Evolutionary conservation across 2,888 invertebrate genomes (phyloP), one percentile per base, ranked within the genome.

Genomic region (Cerastis rubricosa): DNA sequence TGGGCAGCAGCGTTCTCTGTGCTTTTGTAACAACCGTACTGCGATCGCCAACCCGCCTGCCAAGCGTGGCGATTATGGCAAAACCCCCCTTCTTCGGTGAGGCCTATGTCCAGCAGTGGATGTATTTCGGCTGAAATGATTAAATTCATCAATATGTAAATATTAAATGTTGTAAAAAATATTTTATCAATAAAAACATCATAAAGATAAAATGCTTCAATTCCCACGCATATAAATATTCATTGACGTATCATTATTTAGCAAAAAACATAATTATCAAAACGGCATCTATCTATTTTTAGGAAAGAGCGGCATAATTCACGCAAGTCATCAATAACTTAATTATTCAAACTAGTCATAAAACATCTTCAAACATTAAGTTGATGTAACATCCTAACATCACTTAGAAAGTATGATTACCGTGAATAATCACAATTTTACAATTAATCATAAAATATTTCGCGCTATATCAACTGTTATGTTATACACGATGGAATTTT

Each of bases 331-430:
- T n/a, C 17, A 35, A 43, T 45, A 9, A 66, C 0, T 29, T 2
- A 29, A 51, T 25, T 40, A 61, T 12, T 25, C 14, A 40, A n/a
- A 9, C n/a, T 14, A 2, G 3, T 40, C 17, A 8, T 1, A 57
- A 11, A 17, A 11, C 47, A 43, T 35, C 67, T 4, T n/a, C 43
- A 7, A 12, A 43, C 22, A 29, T 7, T 7, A 22, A 3, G 0
- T 2, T 49, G 49, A 29, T 22, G 49, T 49, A 64, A 49, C 29
- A 14, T 6, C 43, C 43, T 49, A 64, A 49, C 29, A 14, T 6
- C 43, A 12, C 9, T 57, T 71, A 65, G 71, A 79, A 78, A 71
- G 59, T 78, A 7, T 35, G 17, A 66, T 40, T 3, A 19, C 65
- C 59, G 80, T 29, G 8, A 19, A 71, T 14, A 71, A 79, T 71